These are phyloP conservation scores for Drosophila mimetica DNA, from an alignment of 2,888 invertebrate species.

Conservation along the genomic window DNA sequence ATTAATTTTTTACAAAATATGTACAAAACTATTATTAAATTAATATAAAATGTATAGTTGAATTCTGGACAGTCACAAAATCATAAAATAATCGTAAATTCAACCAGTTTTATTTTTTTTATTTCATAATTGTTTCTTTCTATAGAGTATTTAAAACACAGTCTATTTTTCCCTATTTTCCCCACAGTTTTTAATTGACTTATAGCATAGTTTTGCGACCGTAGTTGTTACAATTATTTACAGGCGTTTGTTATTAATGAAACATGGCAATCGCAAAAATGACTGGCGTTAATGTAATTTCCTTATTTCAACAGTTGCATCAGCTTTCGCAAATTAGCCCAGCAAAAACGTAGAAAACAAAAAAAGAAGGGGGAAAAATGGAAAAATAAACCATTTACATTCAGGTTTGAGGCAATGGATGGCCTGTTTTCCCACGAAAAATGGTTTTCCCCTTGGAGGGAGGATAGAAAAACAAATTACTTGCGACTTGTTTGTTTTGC, in stretches of 20 bases:
- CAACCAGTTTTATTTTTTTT: too few relatives aligned
- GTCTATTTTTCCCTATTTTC: not conserved
- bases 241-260: slow-evolving; percentile 21
- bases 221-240: slow-evolving; percentile 18
- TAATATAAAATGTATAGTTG: too few relatives aligned
- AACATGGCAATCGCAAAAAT: slow-evolving; percentile 24
- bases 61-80: too few relatives aligned
- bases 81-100: too few relatives aligned
- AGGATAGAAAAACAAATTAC: slow-evolving; percentile 52
- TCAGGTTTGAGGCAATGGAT: not conserved
- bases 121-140: not conserved
- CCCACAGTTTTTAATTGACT: slow-evolving; percentile 26
- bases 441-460: not conserved
- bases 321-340: slow-evolving; percentile 27
- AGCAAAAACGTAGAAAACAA: slow-evolving; percentile 3
- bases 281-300: slow-evolving; percentile 40
- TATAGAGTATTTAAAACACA: slow-evolving; percentile 7
- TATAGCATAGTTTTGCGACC: slow-evolving; percentile 34
- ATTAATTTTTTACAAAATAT: too few relatives aligned
- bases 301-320: slow-evolving; percentile 27
- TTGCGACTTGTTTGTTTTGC: slow-evolving; percentile 54
- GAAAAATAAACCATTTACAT: slow-evolving; percentile 10
- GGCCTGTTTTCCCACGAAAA: slow-evolving; percentile 31
- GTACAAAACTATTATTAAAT: too few relatives aligned
- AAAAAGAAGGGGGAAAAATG: not conserved